phyloP scores from a whole-genome alignment of 2,888 invertebrate species.

The Anagyrus pseudococci region DNA sequence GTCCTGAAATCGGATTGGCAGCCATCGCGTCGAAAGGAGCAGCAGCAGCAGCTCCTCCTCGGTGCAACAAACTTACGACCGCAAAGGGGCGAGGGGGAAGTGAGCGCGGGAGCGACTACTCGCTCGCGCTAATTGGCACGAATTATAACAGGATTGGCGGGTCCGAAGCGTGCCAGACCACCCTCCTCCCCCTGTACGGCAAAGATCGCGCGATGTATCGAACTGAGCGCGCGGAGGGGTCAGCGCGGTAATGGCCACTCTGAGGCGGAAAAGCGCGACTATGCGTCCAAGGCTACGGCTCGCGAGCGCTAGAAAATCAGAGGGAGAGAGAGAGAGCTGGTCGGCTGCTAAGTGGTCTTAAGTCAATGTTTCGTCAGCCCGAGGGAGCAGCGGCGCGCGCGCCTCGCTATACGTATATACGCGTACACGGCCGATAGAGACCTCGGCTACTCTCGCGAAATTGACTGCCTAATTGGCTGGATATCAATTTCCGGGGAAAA shows the following conservation, averaged over 20 bases:
- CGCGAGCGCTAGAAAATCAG: no score
- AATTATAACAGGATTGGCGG: slow-evolving; percentile 4
- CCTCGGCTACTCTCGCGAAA: slow-evolving; percentile 19
- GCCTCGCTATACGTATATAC: no score
- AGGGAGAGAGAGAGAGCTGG: no score
- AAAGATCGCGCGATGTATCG: no score
- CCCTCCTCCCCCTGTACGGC: no score
- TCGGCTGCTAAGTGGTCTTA: slow-evolving; percentile 56
- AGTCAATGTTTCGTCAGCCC: slow-evolving; percentile 45
- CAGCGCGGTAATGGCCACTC: slow-evolving; percentile 57
- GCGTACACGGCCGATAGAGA: slow-evolving; percentile 1
- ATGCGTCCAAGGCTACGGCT: slow-evolving; percentile 21
- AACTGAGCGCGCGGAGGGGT: background rate
- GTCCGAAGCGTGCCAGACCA: no score
- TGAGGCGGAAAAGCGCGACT: slow-evolving; percentile 46
- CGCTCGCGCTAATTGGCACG: slow-evolving; percentile 26
- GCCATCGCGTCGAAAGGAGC: background rate
- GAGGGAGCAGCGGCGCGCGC: no score
- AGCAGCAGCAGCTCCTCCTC: slow-evolving; percentile 1
- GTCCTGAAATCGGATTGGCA: no score
- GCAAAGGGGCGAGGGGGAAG: no score
- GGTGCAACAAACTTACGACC: background rate
- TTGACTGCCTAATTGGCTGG: slow-evolving; percentile 46
- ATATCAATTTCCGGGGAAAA: slow-evolving; percentile 46
- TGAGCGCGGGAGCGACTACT: background rate